A percentile compares a stretch with the other conserved stretches of the same genome.
Conservation (phyloP, 2,888 invertebrate genomes). For the Drosophila prolongata region DNA sequence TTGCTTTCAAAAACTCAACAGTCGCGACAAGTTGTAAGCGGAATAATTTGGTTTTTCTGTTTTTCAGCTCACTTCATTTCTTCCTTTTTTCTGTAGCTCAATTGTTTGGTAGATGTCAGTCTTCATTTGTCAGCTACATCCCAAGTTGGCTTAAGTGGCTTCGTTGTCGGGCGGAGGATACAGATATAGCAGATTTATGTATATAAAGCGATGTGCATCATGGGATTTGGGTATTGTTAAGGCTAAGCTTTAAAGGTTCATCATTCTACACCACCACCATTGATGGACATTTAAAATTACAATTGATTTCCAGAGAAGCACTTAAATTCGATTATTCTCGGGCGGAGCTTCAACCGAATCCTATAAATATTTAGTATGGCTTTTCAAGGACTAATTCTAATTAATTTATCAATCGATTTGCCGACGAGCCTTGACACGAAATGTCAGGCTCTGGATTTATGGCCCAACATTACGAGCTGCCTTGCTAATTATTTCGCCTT, state of each 20-base stretch:
- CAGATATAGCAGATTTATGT: conserved; percentile 12
- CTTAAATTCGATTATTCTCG: conserved; percentile 12
- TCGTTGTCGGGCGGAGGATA: conserved; percentile 62
- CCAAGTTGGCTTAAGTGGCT: conserved; percentile 73
- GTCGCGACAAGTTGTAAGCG: conserved; percentile 70
- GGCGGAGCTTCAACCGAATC: conserved; percentile 27
- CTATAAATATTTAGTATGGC: conserved; percentile 73
- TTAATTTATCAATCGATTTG: conserved; percentile 77
- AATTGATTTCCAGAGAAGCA: conserved; percentile 54
- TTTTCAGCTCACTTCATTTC: conserved; percentile 20
- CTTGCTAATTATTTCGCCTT: conserved; percentile 66
- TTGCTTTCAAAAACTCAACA: conserved; percentile 78
- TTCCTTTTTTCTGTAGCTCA: conserved; percentile 51
- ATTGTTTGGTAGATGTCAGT: conserved; percentile 83
- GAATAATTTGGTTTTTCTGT: conserved; percentile 62
- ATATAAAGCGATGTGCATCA: conserved; percentile 32
- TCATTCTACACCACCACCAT: conserved; percentile 23
- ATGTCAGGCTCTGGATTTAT: conserved; percentile 71
- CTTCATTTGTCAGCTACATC: conserved; percentile 82
- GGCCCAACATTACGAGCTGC: conserved; percentile 60
- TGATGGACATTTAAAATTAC: conserved; percentile 78
- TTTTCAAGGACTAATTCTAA: conserved; percentile 73
- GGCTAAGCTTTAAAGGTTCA: conserved; percentile 52
- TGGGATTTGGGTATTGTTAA: conserved; percentile 37
- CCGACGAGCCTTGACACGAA: conserved; percentile 70